A percentile compares a stretch with the other conserved stretches of the same genome.
These are phyloP conservation scores for Ceyx margarethae DNA, from an alignment of 2,113 vertebrate species.

Conservation along the genomic window DNA sequence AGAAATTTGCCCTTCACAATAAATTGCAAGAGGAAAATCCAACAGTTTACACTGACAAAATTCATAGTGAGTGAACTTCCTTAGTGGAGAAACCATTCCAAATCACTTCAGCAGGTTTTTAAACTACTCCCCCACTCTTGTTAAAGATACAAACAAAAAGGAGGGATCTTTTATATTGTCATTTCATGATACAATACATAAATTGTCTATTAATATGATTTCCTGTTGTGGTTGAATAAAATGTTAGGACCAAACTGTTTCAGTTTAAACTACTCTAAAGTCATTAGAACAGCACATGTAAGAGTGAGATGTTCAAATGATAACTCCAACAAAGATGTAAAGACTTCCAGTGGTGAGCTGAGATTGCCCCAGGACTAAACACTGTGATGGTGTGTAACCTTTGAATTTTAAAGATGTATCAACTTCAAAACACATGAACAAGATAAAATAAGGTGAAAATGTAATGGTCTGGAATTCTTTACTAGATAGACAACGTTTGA, in stretches of 20 bases:
- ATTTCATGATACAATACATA: not conserved
- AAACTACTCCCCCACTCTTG: not conserved
- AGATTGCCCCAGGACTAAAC: not conserved
- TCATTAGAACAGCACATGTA: not conserved
- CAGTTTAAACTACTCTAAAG: not conserved
- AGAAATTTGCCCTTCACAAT: not conserved
- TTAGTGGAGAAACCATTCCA: not conserved
- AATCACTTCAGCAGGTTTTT: not conserved
- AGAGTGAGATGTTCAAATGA: not conserved
- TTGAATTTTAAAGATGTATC: not conserved
- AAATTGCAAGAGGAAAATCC: not conserved
- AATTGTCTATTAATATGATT: not conserved
- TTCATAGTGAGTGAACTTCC: not conserved
- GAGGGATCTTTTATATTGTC: not conserved
- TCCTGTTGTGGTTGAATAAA: not conserved
- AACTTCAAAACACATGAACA: not conserved
- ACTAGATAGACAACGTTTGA: not conserved
- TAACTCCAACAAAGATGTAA: not conserved
- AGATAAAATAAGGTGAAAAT: not conserved
- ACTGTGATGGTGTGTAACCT: not conserved
- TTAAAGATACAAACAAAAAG: not conserved
- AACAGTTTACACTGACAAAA: not conserved
- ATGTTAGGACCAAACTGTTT: not conserved
- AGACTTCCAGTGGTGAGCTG: not conserved
- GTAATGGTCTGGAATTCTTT: not conserved